These are phyloP conservation scores for Trichacis sp. DNA, from an alignment of 2,888 invertebrate species.

Conservation along the genomic window DNA sequence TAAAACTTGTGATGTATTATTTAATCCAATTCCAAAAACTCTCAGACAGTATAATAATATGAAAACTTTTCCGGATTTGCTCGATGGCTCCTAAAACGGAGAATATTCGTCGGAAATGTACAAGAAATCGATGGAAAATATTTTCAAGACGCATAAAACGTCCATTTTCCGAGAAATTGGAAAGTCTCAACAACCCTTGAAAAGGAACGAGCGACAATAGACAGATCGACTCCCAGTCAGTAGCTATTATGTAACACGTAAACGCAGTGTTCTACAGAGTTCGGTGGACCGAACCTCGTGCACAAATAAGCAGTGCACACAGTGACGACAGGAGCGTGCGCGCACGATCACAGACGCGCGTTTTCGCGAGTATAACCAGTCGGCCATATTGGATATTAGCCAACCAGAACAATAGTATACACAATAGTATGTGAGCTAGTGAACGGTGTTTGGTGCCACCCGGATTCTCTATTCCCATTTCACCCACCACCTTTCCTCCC, in stretches of 20 bases:
- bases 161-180: too few species aligned
- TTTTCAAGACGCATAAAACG: too few species aligned
- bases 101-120: too few species aligned
- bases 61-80: too few species aligned
- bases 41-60: too few species aligned
- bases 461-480: conserved; percentile 35
- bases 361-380: conserved; percentile 58
- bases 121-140: too few species aligned
- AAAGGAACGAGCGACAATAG: not conserved
- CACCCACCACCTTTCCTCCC: conserved; percentile 31
- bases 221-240: conserved; percentile 57
- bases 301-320: conserved; percentile 46
- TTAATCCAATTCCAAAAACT: too few species aligned
- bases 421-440: conserved; percentile 64
- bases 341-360: conserved; percentile 29
- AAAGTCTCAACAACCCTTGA: too few species aligned
- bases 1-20: too few species aligned
- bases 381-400: conserved; percentile 69
- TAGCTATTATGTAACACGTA: conserved; percentile 61
- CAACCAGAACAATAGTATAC: conserved; percentile 68
- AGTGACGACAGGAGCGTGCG: conserved; percentile 13
- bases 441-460: conserved; percentile 59
- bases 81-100: too few species aligned
- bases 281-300: conserved; percentile 47
- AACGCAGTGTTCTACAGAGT: conserved; percentile 49